Evolutionary conservation across 2,113 vertebrate genomes (phyloP).

Genomic region (Mandrillus leucophaeus): DNA sequence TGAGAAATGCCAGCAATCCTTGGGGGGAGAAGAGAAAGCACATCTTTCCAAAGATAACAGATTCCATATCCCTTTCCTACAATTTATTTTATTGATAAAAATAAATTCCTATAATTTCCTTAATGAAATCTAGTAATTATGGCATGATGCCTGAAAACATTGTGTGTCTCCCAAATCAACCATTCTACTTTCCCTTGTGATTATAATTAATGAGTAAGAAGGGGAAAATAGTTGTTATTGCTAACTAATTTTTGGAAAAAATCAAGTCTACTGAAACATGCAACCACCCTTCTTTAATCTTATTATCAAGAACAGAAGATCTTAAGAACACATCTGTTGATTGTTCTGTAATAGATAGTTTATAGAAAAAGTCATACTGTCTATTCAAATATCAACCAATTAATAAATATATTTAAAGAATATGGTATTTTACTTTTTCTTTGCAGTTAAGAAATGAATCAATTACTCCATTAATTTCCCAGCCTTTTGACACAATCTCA

Average conservation of each 20-base stretch:
- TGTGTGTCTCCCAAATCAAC: neutral
- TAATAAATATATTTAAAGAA: neutral
- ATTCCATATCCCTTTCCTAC: conserved; percentile 5
- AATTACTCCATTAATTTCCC: conserved; percentile 18
- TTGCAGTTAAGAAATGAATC: conserved; percentile 16
- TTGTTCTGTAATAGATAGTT: neutral
- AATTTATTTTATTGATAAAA: conserved; percentile 54
- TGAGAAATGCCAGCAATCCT: conserved; percentile 27
- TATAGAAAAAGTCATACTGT: conserved; percentile 6
- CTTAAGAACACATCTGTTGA: neutral
- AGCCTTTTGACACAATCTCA: conserved; percentile 29
- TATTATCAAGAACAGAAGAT: neutral
- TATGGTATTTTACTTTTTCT: neutral
- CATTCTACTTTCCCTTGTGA: conserved; percentile 11
- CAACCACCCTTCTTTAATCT: neutral
- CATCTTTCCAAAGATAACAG: neutral
- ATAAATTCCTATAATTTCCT: conserved; percentile 17
- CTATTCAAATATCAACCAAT: conserved; percentile 13
- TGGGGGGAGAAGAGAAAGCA: neutral
- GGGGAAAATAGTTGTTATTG: neutral
- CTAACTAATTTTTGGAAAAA: conserved; percentile 26
- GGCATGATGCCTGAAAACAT: neutral
- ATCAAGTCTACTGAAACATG: conserved; percentile 15
- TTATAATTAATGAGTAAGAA: neutral
- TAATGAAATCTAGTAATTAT: conserved; percentile 41